A percentile compares a stretch with the other conserved stretches of the same genome.
Conservation (phyloP, 2,113 vertebrate genomes). For the Engystomops pustulosus region DNA sequence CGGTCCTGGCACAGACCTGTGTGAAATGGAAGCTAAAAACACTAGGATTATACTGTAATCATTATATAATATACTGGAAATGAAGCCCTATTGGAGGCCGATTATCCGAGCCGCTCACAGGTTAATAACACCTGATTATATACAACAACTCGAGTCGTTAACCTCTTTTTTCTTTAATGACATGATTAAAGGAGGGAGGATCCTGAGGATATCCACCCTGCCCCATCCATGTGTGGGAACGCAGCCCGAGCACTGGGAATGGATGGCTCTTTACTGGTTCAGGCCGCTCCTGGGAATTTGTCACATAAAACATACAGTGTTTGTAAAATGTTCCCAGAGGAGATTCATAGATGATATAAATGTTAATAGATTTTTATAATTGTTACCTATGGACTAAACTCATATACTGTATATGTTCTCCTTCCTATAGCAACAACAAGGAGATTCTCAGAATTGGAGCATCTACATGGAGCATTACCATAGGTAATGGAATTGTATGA, state of each 20-base stretch:
- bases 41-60: not conserved
- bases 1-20: not conserved
- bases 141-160: not conserved
- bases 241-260: not conserved
- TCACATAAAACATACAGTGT: slow-evolving; percentile 20
- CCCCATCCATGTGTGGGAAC: slow-evolving; percentile 31
- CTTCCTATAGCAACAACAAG: not conserved
- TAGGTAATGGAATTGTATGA: too few relatives aligned
- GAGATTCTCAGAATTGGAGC: not conserved
- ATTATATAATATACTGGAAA: slow-evolving; percentile 3
- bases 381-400: not conserved
- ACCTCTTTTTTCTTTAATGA: slow-evolving; percentile 32
- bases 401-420: not conserved
- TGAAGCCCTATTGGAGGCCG: not conserved
- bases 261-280: not conserved
- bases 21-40: not conserved
- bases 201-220: not conserved
- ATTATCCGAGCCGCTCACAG: not conserved
- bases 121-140: slow-evolving; percentile 26
- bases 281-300: slow-evolving; percentile 45
- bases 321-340: not conserved
- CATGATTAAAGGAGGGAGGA: slow-evolving; percentile 26
- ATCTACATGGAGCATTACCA: too few relatives aligned
- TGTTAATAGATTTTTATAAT: not conserved
- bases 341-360: not conserved